These are phyloP conservation scores for Mythimna lalbum DNA, from an alignment of 2,888 invertebrate genomes.

Conservation along the genomic window DNA sequence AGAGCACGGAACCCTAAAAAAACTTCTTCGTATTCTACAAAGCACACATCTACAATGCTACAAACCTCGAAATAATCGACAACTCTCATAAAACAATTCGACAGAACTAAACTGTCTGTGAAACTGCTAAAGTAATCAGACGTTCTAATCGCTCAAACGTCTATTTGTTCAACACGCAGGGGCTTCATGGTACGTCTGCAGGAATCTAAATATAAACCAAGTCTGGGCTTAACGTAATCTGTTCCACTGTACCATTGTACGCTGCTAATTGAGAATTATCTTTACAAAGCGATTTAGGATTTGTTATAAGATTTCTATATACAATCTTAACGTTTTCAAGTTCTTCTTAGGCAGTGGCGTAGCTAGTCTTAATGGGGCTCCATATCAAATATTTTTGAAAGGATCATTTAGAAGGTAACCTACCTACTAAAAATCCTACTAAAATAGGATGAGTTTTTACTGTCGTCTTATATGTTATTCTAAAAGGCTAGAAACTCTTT, in stretches of 20 bases:
- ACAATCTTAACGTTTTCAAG: neutral
- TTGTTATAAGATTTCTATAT: neutral
- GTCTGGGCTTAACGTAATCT: constrained; percentile 30
- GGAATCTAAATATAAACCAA: constrained; percentile 31
- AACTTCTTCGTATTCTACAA: neutral
- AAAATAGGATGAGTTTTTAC: no score
- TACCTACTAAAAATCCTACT: no score
- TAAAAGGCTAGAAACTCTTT: no score
- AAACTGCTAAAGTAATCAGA: constrained; percentile 27
- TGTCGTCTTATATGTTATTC: no score
- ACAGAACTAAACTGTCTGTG: neutral
- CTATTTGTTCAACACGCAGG: constrained; percentile 29
- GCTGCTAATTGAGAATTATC: constrained; percentile 13
- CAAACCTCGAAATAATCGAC: neutral
- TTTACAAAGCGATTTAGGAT: constrained; percentile 17
- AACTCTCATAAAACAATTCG: constrained; percentile 4
- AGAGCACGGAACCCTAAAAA: neutral
- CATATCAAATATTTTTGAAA: no score
- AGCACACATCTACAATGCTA: neutral
- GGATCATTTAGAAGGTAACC: no score
- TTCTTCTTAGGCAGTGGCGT: neutral
- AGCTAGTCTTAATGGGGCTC: no score
- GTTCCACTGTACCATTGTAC: constrained; percentile 7
- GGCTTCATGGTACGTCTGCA: constrained; percentile 13
- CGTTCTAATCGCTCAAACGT: constrained; percentile 34